phyloP scores from a whole-genome alignment of 2,113 vertebrate species.

The Dipodomys ordii region DNA sequence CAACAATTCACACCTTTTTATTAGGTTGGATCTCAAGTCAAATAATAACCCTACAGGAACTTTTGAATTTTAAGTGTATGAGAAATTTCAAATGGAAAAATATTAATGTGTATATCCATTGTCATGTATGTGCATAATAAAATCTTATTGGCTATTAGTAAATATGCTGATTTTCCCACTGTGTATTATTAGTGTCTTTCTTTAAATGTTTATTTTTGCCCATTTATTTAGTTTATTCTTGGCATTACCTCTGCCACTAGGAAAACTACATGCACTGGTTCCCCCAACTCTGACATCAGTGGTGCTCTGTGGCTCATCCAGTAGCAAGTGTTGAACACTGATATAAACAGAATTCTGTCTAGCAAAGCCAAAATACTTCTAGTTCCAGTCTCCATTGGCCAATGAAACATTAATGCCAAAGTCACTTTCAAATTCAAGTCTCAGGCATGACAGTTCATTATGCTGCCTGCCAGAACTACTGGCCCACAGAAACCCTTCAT shows the following conservation, averaged over 20 bases:
- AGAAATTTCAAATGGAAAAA: background rate
- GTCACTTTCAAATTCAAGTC: slow-evolving; percentile 55
- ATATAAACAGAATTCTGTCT: slow-evolving; percentile 61
- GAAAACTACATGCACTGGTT: slow-evolving; percentile 12
- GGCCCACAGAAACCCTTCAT: slow-evolving; percentile 37
- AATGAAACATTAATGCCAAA: slow-evolving; percentile 38
- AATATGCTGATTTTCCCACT: background rate
- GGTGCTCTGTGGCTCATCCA: slow-evolving; percentile 7
- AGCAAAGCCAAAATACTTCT: slow-evolving; percentile 48
- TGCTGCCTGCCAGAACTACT: slow-evolving; percentile 69
- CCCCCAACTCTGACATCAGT: slow-evolving; percentile 32
- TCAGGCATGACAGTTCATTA: slow-evolving; percentile 53
- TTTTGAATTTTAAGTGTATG: background rate
- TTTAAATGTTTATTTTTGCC: background rate
- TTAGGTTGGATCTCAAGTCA: background rate
- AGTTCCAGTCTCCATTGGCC: slow-evolving; percentile 28
- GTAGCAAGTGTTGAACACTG: slow-evolving; percentile 63
- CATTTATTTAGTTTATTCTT: background rate
- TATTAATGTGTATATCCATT: background rate
- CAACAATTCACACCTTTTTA: background rate
- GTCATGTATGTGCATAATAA: background rate
- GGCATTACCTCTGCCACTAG: background rate
- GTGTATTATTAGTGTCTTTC: background rate
- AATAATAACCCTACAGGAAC: background rate
- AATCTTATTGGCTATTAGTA: background rate